phyloP scores from a whole-genome alignment of 2,888 invertebrate genomes.

The Alloscopus bannaensis region DNA sequence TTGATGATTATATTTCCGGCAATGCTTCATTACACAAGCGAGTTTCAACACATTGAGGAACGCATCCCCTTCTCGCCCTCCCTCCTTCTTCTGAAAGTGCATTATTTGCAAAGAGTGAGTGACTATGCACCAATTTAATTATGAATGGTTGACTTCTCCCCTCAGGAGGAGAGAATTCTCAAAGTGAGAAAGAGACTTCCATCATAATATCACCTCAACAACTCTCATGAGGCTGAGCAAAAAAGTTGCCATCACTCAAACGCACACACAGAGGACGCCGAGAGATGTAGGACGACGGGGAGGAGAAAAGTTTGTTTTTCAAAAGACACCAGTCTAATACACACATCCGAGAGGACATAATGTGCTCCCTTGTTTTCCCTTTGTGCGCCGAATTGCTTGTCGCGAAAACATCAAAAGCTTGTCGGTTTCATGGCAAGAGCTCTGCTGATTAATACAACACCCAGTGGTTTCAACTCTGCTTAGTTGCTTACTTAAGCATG shows the following conservation, averaged over 20 bases:
- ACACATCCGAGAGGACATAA: background rate
- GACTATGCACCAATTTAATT: slow-evolving; percentile 25
- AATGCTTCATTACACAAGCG: background rate
- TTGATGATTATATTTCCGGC: background rate
- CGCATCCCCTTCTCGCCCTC: too few species aligned
- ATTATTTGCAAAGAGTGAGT: background rate
- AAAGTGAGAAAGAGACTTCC: too few species aligned
- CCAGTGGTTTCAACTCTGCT: background rate
- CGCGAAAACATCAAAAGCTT: slow-evolving; percentile 4
- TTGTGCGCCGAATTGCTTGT: background rate
- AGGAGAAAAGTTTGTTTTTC: too few species aligned
- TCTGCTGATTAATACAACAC: slow-evolving; percentile 14
- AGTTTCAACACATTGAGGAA: too few species aligned
- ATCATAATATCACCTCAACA: too few species aligned
- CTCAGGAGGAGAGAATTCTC: background rate
- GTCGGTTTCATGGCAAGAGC: background rate
- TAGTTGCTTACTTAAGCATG: background rate
- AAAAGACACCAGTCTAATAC: too few species aligned
- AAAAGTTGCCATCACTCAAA: too few species aligned
- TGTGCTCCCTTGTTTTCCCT: slow-evolving; percentile 1
- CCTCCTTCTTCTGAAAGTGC: background rate
- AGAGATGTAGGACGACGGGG: too few species aligned
- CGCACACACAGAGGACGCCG: too few species aligned
- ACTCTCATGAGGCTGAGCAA: too few species aligned
- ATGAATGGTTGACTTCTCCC: slow-evolving; percentile 26